phyloP scores from a whole-genome alignment of 2,113 vertebrate genomes.

The Tupaia tana region DNA sequence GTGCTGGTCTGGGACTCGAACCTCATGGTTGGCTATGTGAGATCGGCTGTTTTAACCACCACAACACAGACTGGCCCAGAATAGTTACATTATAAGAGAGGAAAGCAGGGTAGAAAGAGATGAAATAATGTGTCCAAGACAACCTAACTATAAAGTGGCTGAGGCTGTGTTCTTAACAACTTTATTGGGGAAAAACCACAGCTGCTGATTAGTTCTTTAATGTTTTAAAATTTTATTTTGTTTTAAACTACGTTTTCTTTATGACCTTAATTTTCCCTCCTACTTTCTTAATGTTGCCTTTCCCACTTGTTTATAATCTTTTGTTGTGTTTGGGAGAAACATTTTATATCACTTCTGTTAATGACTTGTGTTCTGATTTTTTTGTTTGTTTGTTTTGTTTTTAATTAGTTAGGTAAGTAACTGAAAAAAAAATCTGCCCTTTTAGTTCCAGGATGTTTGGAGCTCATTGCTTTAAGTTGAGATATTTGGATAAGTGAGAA shows the following conservation, averaged over 20 bases:
- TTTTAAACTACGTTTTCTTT: conserved; percentile 17
- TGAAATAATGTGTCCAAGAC: neutral
- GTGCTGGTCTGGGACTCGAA: no score
- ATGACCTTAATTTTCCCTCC: conserved; percentile 17
- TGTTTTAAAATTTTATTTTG: conserved; percentile 29
- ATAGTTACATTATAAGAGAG: neutral
- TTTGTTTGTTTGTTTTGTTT: conserved; percentile 48
- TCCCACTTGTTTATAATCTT: conserved; percentile 48
- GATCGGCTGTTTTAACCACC: no score
- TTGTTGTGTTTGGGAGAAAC: neutral
- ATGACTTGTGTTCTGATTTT: conserved; percentile 27
- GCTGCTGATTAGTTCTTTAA: neutral
- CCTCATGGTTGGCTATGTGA: no score
- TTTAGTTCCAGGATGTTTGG: conserved; percentile 66
- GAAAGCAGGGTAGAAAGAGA: neutral
- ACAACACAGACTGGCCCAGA: no score
- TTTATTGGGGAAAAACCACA: neutral
- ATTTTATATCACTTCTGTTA: conserved; percentile 51
- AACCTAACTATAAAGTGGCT: neutral
- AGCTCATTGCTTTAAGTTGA: conserved; percentile 45
- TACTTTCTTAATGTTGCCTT: conserved; percentile 22
- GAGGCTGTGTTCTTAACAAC: neutral
- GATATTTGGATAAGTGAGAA: conserved; percentile 65
- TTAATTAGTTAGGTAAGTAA: conserved; percentile 62
- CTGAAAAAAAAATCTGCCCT: conserved; percentile 54